Base-by-base conservation (phyloP, 92 coral and sea anemone genomes). In the Montipora capitata region DNA sequence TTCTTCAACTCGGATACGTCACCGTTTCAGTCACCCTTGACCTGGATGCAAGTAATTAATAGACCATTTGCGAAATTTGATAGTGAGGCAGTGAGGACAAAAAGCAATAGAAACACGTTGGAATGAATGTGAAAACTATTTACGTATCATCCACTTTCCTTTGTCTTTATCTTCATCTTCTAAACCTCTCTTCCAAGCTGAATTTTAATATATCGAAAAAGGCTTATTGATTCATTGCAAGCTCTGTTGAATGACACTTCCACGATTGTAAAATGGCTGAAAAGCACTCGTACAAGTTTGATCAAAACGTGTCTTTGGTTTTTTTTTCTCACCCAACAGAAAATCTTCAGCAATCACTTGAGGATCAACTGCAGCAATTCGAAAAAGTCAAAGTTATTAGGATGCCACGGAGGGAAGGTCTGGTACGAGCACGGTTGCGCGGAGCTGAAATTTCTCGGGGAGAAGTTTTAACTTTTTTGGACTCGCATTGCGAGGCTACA, bases 401-500 rank as follows among this genome's bases (percentile, higher is more conserved):
- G 45, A 95, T 95, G 96, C 91, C 95, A 13, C 86, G 87, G 67
- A 85, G 98, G 20, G 95, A 93, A 84, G 98, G 98, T 10, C 83
- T 95, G 77, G 98, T 95, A 42, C 98, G 96, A 39, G 94, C 98
- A 27, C 93, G 96, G 69, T 91, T 95, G 75, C 91, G 93, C 52
- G 98, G 98, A 74, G 98, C 98, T 79, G 94, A 83, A 69, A 81
- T 88, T 57, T 95, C 98, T 76, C 94, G 88, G 64, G 98, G 98
- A 20, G 98, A 95, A 10, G 96, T 94, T 58, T 43, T 95, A 18
- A 93, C 95, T 35, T 95, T 95, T 45, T 91, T 95, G 17, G 98
- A 95, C 88, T 95, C 98, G 41, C 98, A 95, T 76, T 95, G 98
- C 41, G 98, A 95, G 71, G 96, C 94, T 15, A 95, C 98, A 52